Percentiles rank a stretch among this genome's conserved stretches.
Evolutionary conservation across 2,797 vertebrate genomes (phyloP).

Genomic region (Sebastes paucispinis): DNA sequence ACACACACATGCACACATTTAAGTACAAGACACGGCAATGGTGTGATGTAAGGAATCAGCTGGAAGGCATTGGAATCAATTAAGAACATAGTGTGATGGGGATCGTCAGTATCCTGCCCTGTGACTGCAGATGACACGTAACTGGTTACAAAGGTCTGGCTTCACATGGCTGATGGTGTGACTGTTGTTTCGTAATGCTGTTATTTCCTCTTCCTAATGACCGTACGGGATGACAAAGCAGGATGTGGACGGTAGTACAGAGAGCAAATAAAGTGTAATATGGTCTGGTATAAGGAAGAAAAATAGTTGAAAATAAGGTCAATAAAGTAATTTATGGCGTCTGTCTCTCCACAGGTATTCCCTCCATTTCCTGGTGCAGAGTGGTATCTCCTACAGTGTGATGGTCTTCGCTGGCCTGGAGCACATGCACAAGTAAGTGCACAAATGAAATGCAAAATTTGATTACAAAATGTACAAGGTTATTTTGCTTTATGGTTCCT

Average conservation of each 20-base stretch:
- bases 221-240: neutral
- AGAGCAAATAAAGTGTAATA: neutral
- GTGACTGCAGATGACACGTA: slow-evolving; percentile 33
- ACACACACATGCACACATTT: neutral
- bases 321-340: neutral
- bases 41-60: neutral
- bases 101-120: neutral
- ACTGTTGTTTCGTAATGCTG: slow-evolving; percentile 30
- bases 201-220: slow-evolving; percentile 16
- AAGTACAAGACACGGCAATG: neutral
- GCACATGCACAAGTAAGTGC: slow-evolving; percentile 96
- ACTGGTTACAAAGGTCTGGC: slow-evolving; percentile 2
- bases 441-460: neutral
- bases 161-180: slow-evolving; percentile 29
- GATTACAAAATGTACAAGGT: neutral
- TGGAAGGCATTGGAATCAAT: neutral
- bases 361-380: slow-evolving; percentile 98
- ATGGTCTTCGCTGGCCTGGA: slow-evolving; percentile 92
- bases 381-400: slow-evolving; percentile 93
- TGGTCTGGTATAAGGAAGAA: neutral
- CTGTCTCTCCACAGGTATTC: slow-evolving; percentile 88
- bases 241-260: neutral
- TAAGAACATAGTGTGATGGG: neutral
- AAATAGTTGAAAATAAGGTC: neutral
- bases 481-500: neutral